phyloP scores from a whole-genome alignment of 2,797 vertebrate species.

The Cichlasoma orientale region DNA sequence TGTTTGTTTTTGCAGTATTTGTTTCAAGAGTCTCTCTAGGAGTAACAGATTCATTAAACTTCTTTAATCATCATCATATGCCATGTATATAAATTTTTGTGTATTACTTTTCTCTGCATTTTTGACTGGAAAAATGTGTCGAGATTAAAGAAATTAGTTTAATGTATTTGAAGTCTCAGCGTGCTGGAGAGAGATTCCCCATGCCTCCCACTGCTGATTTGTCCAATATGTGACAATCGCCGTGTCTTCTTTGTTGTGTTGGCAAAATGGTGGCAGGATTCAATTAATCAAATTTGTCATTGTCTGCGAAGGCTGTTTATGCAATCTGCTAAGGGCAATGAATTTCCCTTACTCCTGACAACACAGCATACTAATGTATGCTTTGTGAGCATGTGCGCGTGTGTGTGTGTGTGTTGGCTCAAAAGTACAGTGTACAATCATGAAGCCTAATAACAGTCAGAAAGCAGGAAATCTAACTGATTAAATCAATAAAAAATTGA shows the following conservation, averaged over 20 bases:
- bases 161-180: conserved; percentile 29
- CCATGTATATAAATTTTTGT: not conserved
- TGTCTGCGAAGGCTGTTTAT: conserved; percentile 53
- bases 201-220: conserved; percentile 8
- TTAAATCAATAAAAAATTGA: not conserved
- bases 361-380: conserved; percentile 21
- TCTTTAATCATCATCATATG: not conserved
- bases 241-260: not conserved
- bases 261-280: conserved; percentile 43
- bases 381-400: not conserved
- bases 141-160: conserved; percentile 28
- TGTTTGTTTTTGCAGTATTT: conserved; percentile 4
- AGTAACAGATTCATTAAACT: not conserved
- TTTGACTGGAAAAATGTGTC: not conserved
- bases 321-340: conserved; percentile 49
- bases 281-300: conserved; percentile 66
- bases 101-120: conserved; percentile 10
- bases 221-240: conserved; percentile 30
- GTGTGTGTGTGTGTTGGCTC: not conserved
- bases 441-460: not conserved
- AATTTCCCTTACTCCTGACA: conserved; percentile 36
- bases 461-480: not conserved
- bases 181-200: not conserved
- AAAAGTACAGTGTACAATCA: not conserved
- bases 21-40: not conserved